Conservation (phyloP, 2,113 vertebrate species). For the Pogona vitticeps region DNA sequence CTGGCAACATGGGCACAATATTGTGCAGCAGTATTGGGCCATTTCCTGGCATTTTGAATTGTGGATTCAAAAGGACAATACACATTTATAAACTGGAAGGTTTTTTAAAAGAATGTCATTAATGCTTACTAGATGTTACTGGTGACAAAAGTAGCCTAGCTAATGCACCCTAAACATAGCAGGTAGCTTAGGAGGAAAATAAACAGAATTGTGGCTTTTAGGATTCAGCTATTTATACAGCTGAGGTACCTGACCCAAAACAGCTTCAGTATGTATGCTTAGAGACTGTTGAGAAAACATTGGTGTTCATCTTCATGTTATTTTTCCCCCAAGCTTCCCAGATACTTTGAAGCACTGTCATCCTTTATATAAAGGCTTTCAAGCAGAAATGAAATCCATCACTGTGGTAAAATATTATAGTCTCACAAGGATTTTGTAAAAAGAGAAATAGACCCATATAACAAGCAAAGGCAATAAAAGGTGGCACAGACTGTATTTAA, state of each 20-base stretch:
- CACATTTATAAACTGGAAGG: too few species aligned
- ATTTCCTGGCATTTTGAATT: too few species aligned
- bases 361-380: neutral
- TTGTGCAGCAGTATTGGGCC: too few species aligned
- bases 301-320: neutral
- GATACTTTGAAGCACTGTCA: neutral
- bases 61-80: too few species aligned
- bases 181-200: neutral
- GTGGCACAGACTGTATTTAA: neutral
- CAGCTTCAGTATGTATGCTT: neutral
- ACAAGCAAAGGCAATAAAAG: neutral
- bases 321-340: conserved; percentile 14
- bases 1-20: too few species aligned
- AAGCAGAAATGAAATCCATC: conserved; percentile 33
- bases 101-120: neutral
- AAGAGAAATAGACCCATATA: neutral
- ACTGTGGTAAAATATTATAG: conserved; percentile 1
- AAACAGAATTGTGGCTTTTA: neutral
- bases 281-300: neutral
- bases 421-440: conserved; percentile 17
- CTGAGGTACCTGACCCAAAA: neutral
- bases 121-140: neutral
- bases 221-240: neutral
- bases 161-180: conserved; percentile 6
- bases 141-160: neutral